Evolutionary conservation across 2,113 vertebrate genomes (phyloP).

Genomic region (Todiramphus saurophagus): DNA sequence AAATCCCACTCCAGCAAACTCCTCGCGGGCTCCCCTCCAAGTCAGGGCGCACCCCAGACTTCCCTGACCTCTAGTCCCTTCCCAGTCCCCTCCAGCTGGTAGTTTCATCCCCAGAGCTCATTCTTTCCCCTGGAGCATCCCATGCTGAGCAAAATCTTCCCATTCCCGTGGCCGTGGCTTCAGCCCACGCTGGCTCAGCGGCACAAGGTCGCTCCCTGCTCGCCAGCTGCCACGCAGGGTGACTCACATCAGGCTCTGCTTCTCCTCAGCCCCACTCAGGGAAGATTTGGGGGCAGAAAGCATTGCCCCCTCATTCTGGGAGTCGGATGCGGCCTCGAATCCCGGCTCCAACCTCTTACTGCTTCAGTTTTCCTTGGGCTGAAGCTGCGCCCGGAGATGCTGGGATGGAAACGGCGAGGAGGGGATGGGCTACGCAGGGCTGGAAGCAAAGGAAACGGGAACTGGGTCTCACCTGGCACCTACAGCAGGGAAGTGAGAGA

Average conservation of each 20-base stretch:
- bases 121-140: slow-evolving; percentile 1
- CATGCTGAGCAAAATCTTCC: slow-evolving; percentile 21
- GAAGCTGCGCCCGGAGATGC: background rate
- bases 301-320: background rate
- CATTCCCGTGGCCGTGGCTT: background rate
- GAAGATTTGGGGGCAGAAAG: background rate
- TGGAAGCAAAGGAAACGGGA: background rate
- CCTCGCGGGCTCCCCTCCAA: background rate
- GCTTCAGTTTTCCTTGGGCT: background rate
- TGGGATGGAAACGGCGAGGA: background rate
- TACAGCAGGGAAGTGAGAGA: background rate
- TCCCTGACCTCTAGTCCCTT: background rate
- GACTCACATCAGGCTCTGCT: background rate
- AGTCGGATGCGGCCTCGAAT: background rate
- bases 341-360: background rate
- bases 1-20: background rate
- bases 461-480: no score
- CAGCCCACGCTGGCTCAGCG: background rate
- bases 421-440: background rate
- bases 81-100: rapidly evolving
- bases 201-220: background rate
- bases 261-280: background rate
- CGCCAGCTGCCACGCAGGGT: background rate
- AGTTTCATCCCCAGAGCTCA: background rate
- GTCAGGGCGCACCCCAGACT: background rate